Conservation (phyloP, 2,888 invertebrate genomes). For the Gibbula magus region DNA sequence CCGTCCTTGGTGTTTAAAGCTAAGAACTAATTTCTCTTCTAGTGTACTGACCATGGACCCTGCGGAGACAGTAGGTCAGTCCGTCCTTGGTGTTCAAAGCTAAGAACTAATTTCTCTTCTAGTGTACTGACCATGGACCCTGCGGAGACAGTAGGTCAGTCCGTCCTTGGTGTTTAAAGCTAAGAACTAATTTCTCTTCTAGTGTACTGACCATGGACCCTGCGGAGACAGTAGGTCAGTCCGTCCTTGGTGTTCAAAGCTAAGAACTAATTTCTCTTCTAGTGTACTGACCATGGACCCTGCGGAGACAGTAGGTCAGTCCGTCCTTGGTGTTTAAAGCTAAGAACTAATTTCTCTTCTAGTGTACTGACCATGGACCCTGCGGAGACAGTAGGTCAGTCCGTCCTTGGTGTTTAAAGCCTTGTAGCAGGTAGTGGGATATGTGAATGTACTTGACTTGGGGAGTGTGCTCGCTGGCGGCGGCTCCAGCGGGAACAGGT, state of each 20-base stretch:
- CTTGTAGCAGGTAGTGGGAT: conserved; percentile 90
- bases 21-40: too few species aligned
- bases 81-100: conserved; percentile 82
- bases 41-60: conserved; percentile 86
- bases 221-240: conserved; percentile 87
- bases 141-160: conserved; percentile 87
- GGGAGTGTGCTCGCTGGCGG: conserved; percentile 74
- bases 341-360: too few species aligned
- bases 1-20: conserved; percentile 82
- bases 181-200: too few species aligned
- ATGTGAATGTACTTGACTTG: conserved; percentile 84
- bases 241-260: conserved; percentile 77
- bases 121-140: conserved; percentile 86
- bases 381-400: conserved; percentile 87
- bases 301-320: conserved; percentile 86
- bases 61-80: conserved; percentile 87
- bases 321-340: conserved; percentile 4
- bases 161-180: conserved; percentile 82
- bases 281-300: conserved; percentile 83
- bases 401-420: conserved; percentile 82
- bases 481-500: conserved; percentile 89
- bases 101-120: too few species aligned
- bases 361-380: conserved; percentile 83
- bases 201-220: conserved; percentile 86
- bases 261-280: too few species aligned